Base-by-base conservation (phyloP, 1,140 invertebrate genomes). In the Phymorhynchus buccinoides region DNA sequence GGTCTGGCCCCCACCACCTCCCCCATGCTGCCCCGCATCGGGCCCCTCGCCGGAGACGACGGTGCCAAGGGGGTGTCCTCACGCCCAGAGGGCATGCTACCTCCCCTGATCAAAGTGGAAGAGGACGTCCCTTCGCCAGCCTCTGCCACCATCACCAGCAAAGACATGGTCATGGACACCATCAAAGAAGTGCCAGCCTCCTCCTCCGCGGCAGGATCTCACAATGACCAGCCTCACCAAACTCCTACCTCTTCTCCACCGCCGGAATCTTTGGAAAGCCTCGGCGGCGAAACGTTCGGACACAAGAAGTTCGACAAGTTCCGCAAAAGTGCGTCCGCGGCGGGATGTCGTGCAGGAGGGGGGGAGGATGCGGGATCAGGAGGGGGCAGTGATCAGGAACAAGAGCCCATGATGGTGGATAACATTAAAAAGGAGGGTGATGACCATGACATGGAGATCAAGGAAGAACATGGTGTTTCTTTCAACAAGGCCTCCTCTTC, bases 251-350 rank as follows among this genome's bases (percentile, higher is more conserved):
- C 62, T 27, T 83, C 81, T 6, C 81, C 80, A 1, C 81, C 42
- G 66, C 81, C 42, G 1, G 81, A 83, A 14, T n/a, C 62, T 0
- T n/a, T n/a, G n/a, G 81, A 83, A 18, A 1, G 16, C 14, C n/a
- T n/a, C n/a, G 62, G 41, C 3, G 73, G 62, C 30, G 89, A 89
- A 79, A 86, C 88, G 16, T 91, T 91, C 85, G 86, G 86, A 22
- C 91, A 92, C 86, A 92, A 92, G 68, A 92, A 92, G 78, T 92
- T 92, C 89, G 91, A 92, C 86, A 91, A 91, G 77, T 85, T 92
- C n/a, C 80, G 91, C 22, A 91, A 91, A 77, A 87, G 89, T 68
- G 78, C 86, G 30, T 71, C 86, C 18, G 66, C 32, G 30, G n/a
- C n/a, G n/a, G n/a, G n/a, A n/a, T n/a, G n/a, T n/a, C n/a, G n/a